Evolutionary conservation across 2,888 invertebrate genomes (phyloP).

Genomic region (Xylota segnis): DNA sequence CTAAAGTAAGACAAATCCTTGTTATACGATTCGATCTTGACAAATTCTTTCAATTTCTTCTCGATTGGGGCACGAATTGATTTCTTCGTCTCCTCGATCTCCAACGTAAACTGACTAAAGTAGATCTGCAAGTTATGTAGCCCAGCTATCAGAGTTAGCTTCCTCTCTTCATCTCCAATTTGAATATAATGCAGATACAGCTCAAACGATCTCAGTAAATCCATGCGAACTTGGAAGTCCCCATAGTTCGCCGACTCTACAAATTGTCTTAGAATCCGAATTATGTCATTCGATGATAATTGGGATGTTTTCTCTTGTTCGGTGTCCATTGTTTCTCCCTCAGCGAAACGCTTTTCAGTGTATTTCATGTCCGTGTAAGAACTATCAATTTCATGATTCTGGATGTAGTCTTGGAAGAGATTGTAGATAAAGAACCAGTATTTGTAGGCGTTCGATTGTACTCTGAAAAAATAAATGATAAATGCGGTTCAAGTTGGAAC

Average conservation of each 20-base stretch:
- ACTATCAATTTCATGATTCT: constrained; percentile 80
- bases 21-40: constrained; percentile 97
- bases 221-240: constrained; percentile 92
- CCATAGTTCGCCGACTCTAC: constrained; percentile 93
- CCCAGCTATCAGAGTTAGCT: constrained; percentile 86
- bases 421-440: constrained; percentile 97
- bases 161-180: constrained; percentile 78
- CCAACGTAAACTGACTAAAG: constrained; percentile 91
- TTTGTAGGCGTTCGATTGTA: constrained; percentile 89
- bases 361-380: constrained; percentile 79
- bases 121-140: constrained; percentile 94
- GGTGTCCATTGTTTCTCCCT: constrained; percentile 78
- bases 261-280: constrained; percentile 90
- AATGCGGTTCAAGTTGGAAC: background rate
- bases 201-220: constrained; percentile 92
- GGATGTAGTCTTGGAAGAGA: constrained; percentile 88
- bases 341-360: constrained; percentile 80
- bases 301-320: constrained; percentile 78
- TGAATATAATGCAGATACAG: constrained; percentile 89
- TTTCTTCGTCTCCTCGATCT: constrained; percentile 88
- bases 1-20: constrained; percentile 97
- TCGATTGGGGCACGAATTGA: constrained; percentile 92
- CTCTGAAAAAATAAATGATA: constrained; percentile 83
- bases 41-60: constrained; percentile 95
- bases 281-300: constrained; percentile 80